Evolutionary conservation across 2,888 invertebrate genomes (phyloP), one percentile per base, ranked within the genome.

Genomic region (Euproctis similis): DNA sequence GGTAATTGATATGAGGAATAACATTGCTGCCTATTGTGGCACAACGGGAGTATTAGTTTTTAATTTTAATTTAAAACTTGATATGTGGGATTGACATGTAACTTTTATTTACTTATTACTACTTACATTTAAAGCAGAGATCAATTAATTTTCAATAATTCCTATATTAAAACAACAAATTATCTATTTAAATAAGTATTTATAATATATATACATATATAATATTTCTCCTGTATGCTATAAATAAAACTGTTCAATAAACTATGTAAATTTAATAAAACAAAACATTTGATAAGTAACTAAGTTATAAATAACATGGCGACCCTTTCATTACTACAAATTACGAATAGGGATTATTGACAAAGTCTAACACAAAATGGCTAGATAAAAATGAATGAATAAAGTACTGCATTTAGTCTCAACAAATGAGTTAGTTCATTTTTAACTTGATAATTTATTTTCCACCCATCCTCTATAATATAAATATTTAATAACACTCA

Each of bases 81-180:
- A 73, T 73, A 72, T 73, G 72, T 73, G 52, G 46, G 45, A 50
- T 60, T 63, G 72, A 72, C 69, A 73, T 73, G 72, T 71, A 60
- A 26, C 43, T 53, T 54, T 50, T 6, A 21, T 42, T n/a, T 52
- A 20, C 12, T 56, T 39, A 36, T 41, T 53, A 44, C 42, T 45
- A 53, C 43, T 35, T 47, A 42, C 23, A 34, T 46, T 49, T 54
- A 34, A 34, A 42, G 33, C 39, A 29, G 46, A 35, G 42, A 49
- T 42, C 38, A 35, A 34, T 34, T 21, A 24, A 30, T 21, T 9
- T 19, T 32, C 28, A 16, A 25, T 34, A 26, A 30, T 36, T 29
- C 8, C 6, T 10, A 21, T 31, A 22, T 21, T 9, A 27, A 24
- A 17, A 37, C 36, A 23, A 35, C 40, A 29, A 13, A 23, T 12